Conservation (phyloP, 2,888 invertebrate genomes). For the Gastracanthus pulcherrimus region DNA sequence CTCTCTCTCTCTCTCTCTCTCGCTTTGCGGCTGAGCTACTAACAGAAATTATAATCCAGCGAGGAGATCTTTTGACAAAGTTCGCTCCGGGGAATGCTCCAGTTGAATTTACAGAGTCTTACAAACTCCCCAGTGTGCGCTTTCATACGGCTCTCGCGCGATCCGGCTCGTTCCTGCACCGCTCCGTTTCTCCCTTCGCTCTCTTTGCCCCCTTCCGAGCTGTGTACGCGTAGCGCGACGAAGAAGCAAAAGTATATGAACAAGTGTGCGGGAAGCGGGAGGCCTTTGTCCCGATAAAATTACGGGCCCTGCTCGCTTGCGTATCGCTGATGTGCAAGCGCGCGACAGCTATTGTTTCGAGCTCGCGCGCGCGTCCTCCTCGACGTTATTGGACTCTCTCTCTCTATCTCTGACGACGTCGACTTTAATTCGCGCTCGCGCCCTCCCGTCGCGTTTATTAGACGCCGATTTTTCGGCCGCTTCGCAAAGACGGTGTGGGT, state of each 20-base stretch:
- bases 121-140: slow-evolving; percentile 53
- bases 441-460: slow-evolving; percentile 4
- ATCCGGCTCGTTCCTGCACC: slow-evolving; percentile 16
- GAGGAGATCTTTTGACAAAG: slow-evolving; percentile 59
- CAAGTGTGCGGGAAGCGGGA: not conserved
- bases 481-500: not conserved
- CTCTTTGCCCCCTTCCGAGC: not conserved
- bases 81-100: slow-evolving; percentile 54
- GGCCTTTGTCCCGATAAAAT: slow-evolving; percentile 38
- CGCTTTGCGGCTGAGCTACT: slow-evolving; percentile 47
- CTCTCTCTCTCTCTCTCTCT: slow-evolving; percentile 29
- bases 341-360: not conserved
- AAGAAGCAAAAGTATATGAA: not conserved
- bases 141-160: slow-evolving; percentile 46
- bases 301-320: slow-evolving; percentile 12
- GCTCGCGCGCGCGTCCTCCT: not conserved
- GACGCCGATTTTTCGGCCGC: not conserved
- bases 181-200: slow-evolving; percentile 4
- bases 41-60: slow-evolving; percentile 59
- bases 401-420: too few species aligned
- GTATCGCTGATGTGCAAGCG: not conserved
- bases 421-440: slow-evolving; percentile 5
- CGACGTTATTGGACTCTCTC: not conserved
- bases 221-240: not conserved
- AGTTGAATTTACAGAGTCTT: slow-evolving; percentile 59